These are phyloP conservation scores for Vesta saturnalis DNA, from an alignment of 2,888 invertebrate species.

Conservation along the genomic window DNA sequence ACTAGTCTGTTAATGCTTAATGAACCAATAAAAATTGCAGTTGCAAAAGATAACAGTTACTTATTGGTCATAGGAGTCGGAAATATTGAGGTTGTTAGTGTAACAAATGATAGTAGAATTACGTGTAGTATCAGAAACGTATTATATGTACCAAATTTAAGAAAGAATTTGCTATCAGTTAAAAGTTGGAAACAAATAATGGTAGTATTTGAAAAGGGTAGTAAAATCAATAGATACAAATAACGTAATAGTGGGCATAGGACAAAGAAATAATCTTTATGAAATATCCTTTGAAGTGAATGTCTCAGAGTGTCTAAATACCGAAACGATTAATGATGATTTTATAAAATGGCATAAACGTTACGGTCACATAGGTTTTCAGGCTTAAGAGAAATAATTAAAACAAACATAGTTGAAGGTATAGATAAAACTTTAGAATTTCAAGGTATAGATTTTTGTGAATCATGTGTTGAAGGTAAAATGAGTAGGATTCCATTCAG, in stretches of 20 bases:
- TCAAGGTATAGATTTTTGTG: no score
- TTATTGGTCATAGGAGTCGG: no score
- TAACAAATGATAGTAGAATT: no score
- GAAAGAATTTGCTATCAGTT: no score
- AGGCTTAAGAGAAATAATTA: conserved; percentile 25
- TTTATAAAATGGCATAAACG: conserved; percentile 37
- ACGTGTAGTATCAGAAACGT: conserved; percentile 4
- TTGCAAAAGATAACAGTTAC: no score
- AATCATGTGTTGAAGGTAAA: no score
- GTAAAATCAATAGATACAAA: conserved; percentile 15
- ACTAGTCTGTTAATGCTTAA: no score
- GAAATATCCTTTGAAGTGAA: conserved; percentile 31
- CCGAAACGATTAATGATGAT: conserved; percentile 29
- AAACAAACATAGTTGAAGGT: conserved; percentile 21
- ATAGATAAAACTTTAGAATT: conserved; percentile 30
- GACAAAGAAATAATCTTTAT: no score
- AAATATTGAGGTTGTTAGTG: no score
- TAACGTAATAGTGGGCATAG: conserved; percentile 20
- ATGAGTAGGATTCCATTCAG: no score
- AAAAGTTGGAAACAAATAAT: background rate
- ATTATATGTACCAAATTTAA: background rate
- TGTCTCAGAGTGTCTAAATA: conserved; percentile 28
- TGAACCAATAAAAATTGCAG: no score
- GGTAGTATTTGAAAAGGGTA: background rate
- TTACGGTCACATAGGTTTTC: conserved; percentile 30